phyloP scores from a whole-genome alignment of 2,888 invertebrate genomes.

The Dichetophora obliterata region DNA sequence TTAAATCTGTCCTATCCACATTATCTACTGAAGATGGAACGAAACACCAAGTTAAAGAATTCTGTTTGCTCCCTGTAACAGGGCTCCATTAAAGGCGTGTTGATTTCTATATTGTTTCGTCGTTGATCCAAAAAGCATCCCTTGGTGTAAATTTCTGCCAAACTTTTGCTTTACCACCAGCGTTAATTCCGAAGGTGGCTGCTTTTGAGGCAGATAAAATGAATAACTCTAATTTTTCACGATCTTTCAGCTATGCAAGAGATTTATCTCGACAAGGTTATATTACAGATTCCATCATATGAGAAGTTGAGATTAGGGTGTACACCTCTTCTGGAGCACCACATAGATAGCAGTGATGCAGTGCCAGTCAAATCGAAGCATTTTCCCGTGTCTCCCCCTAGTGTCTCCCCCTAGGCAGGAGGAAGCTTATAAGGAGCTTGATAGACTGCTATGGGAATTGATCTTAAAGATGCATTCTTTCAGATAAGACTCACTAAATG shows the following conservation, averaged over 20 bases:
- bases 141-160: background rate
- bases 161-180: background rate
- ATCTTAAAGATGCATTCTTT: too few relatives aligned
- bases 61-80: background rate
- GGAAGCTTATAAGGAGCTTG: constrained; percentile 28
- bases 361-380: constrained; percentile 26
- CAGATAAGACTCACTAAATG: too few relatives aligned
- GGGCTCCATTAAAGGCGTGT: constrained; percentile 14
- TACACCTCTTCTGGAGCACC: constrained; percentile 1
- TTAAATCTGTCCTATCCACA: constrained; percentile 15
- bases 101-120: constrained; percentile 21
- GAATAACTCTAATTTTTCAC: background rate
- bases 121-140: background rate
- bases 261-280: background rate
- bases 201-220: background rate
- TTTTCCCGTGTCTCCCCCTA: constrained; percentile 33
- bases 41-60: background rate
- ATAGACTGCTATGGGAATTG: background rate
- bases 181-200: background rate
- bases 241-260: background rate
- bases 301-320: constrained; percentile 24
- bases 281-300: constrained; percentile 18
- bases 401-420: background rate
- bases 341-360: background rate
- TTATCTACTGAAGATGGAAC: constrained; percentile 37